Evolutionary conservation across 2,113 vertebrate species (phyloP).

Genomic region (Chauna torquata): DNA sequence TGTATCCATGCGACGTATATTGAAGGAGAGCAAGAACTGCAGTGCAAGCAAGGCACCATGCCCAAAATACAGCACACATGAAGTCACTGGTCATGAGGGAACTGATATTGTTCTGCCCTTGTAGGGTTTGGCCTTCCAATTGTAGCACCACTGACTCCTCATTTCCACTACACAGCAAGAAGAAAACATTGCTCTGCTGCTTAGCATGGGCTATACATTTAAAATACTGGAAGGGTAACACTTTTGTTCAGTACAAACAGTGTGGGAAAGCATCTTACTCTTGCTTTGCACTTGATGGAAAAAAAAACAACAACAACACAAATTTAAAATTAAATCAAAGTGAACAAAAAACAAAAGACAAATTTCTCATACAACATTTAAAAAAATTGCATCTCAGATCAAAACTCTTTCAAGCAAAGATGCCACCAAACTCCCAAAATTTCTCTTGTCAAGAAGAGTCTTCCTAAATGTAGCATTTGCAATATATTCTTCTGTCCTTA

Average conservation of each 20-base stretch:
- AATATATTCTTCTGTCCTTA: not conserved
- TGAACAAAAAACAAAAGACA: not conserved
- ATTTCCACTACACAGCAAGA: not conserved
- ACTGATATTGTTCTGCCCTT: not conserved
- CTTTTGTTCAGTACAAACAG: not conserved
- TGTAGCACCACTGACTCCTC: not conserved
- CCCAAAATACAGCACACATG: not conserved
- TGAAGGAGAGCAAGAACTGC: not conserved
- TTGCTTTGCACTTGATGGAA: not conserved
- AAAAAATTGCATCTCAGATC: not conserved
- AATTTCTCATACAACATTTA: not conserved
- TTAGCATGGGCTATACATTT: not conserved
- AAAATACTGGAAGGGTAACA: not conserved
- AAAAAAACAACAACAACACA: not conserved
- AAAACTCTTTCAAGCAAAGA: not conserved
- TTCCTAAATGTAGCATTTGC: not conserved
- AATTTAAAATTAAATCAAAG: not conserved
- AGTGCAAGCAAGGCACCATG: not conserved
- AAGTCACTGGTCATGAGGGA: accelerated
- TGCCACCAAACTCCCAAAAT: not conserved
- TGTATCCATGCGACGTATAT: not conserved
- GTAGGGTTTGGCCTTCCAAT: not conserved
- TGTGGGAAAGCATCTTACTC: not conserved
- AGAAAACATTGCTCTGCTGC: not conserved
- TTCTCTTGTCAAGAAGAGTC: not conserved